A percentile compares a stretch with the other conserved stretches of the same genome.
Conservation (phyloP, 2,113 vertebrate genomes). For the Zosterops borbonicus region DNA sequence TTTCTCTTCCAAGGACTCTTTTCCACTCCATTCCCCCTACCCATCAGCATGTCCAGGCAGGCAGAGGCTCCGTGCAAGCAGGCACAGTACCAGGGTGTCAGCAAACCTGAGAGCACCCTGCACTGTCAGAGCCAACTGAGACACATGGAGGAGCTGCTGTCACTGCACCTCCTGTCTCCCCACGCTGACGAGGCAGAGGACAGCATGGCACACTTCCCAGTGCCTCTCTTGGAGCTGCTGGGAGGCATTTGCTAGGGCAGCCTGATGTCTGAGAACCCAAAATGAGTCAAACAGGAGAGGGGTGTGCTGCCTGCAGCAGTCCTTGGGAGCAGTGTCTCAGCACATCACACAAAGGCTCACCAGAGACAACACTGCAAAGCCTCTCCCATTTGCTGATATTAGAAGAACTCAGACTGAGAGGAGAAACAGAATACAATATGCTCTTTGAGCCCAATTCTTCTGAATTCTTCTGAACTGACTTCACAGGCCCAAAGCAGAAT, state of each 20-base stretch:
- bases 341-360: neutral
- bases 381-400: neutral
- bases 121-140: neutral
- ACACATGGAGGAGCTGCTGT: neutral
- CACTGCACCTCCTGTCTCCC: neutral
- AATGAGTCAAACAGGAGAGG: neutral
- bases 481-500: neutral
- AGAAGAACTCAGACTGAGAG: neutral
- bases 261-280: neutral
- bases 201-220: neutral
- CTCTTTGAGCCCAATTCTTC: slow-evolving; percentile 20
- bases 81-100: neutral
- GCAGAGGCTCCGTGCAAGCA: neutral
- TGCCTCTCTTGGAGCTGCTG: neutral
- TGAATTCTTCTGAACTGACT: slow-evolving; percentile 40
- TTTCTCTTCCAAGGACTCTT: neutral
- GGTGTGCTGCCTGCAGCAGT: neutral
- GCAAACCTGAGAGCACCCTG: slow-evolving; percentile 1
- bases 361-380: neutral
- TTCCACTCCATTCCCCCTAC: neutral
- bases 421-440: neutral
- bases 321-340: neutral
- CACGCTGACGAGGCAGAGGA: fast-evolving
- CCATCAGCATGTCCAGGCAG: neutral
- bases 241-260: neutral